These are phyloP conservation scores for Argyresthia albistria DNA, from an alignment of 2,888 invertebrate species.

Conservation along the genomic window DNA sequence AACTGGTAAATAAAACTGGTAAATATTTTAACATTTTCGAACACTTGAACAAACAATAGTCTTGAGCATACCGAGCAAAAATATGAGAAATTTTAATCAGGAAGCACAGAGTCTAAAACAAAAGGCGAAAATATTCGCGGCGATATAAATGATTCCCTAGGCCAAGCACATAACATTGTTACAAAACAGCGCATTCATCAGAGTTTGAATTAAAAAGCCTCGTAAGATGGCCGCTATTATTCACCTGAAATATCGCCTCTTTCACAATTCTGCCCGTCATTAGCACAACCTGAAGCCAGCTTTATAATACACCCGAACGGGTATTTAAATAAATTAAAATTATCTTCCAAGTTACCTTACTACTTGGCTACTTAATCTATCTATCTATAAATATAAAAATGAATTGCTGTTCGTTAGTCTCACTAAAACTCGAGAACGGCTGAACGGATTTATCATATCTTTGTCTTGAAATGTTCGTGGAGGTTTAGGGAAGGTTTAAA, in stretches of 20 bases:
- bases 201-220: constrained; percentile 24
- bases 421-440: no score
- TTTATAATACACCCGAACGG: no score
- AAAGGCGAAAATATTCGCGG: neutral
- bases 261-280: constrained; percentile 13
- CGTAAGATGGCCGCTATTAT: constrained; percentile 18
- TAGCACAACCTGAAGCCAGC: neutral
- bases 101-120: neutral
- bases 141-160: neutral
- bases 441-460: no score
- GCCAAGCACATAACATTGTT: neutral
- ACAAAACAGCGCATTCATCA: constrained; percentile 21
- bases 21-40: no score
- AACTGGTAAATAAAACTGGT: no score
- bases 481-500: no score
- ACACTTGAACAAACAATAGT: neutral
- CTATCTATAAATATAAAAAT: no score
- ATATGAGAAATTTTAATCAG: neutral
- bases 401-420: no score
- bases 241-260: constrained; percentile 9
- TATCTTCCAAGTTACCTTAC: no score
- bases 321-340: no score
- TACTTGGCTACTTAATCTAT: no score
- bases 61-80: neutral
- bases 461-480: no score